These are phyloP conservation scores for Bufotes viridis DNA, from an alignment of 2,797 vertebrate genomes.

Conservation along the genomic window DNA sequence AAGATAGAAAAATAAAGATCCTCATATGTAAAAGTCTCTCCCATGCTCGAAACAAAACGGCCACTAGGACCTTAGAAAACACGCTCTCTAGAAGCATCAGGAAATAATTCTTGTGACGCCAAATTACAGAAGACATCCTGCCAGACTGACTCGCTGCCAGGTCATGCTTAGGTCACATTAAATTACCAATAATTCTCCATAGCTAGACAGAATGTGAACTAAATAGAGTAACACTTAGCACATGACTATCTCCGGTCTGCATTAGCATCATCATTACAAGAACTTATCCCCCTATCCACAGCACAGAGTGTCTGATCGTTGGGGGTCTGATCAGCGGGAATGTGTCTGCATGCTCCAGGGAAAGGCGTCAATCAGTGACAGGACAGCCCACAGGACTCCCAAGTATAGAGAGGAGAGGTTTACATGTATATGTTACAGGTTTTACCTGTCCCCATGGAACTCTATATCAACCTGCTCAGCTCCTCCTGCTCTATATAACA, in stretches of 20 bases:
- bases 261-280: neutral
- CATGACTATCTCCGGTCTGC: neutral
- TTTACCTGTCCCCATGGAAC: too few relatives aligned
- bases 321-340: too few relatives aligned
- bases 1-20: neutral
- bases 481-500: too few relatives aligned
- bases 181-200: neutral
- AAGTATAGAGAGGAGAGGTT: too few relatives aligned
- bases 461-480: too few relatives aligned
- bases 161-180: slow-evolving; percentile 25
- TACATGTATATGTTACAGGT: too few relatives aligned
- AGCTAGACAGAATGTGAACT: neutral
- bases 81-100: neutral
- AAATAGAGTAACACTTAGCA: neutral
- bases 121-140: neutral
- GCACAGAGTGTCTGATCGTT: too few relatives aligned
- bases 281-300: too few relatives aligned
- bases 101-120: neutral
- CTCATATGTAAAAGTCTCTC: neutral
- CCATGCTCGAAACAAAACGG: neutral
- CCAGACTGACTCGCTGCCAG: slow-evolving; percentile 15
- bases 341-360: too few relatives aligned
- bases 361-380: too few relatives aligned
- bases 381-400: too few relatives aligned
- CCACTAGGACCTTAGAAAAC: neutral